Base-by-base conservation (phyloP, 2,888 invertebrate species). In the Capitulum mitella region DNA sequence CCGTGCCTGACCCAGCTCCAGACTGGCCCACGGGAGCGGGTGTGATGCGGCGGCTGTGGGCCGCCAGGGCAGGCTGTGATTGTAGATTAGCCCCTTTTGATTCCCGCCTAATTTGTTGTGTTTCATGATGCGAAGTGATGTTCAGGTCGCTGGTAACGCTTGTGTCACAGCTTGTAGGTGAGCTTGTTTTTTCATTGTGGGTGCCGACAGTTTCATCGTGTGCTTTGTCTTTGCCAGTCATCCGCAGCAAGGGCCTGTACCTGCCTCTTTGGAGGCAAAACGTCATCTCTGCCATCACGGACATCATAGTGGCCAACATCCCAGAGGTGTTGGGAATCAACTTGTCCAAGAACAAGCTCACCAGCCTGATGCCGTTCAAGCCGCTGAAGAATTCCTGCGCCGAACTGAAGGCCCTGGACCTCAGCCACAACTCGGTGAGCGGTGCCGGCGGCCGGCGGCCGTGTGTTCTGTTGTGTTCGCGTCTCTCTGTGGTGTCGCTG, bases 221-320 rank as follows among this genome's bases (percentile, higher is more conserved):
- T 26, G 19, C 5, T 6, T 75, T 19, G 40, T 26, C 79, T 77
- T 78, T 86, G 85, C 29, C 84, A 90, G 91, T 91, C 83, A 87
- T 95, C 46, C 79, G 81, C 77, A 83, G 84, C 37, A 86, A 89
- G 74, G 91, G 92, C 81, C 86, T 91, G 78, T 93, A 92, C 84
- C 91, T 93, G 84, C 92, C 92, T 0, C 85, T 95, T 6, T 91
- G 90, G 83, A 90, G 93, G 46, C 90, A 91, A 0, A 87, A 89
- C 61, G 90, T 95, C 37, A 90, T 95, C 88, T 84, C 89, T 77
- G 88, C 90, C 16, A 92, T 92, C 0, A 86, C 94, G 48, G 91
- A 94, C 80, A 93, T 96, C 48, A 92, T 96, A 64, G 88, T 90
- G 26, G 92, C 93, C 81, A 91, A 94, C 85, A 93, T 95, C 84